phyloP scores from a whole-genome alignment of 2,113 vertebrate species.

The Prolemur simus region DNA sequence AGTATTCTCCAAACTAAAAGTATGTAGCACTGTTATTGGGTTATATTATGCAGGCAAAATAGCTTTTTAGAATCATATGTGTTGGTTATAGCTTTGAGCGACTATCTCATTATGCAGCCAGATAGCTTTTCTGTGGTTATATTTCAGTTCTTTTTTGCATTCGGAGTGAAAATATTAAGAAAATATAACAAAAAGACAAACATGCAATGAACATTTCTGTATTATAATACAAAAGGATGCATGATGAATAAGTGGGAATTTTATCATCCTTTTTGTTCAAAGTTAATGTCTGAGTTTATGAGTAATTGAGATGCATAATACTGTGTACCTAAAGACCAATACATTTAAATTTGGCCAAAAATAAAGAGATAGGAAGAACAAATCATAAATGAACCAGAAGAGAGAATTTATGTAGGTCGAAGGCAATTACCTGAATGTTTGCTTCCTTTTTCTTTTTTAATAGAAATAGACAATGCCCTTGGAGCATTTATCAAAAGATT shows the following conservation, averaged over 20 bases:
- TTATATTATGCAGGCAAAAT: not conserved
- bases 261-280: too few relatives aligned
- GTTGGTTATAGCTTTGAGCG: not conserved
- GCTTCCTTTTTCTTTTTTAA: not conserved
- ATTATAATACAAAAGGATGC: not conserved
- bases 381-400: too few relatives aligned
- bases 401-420: not conserved
- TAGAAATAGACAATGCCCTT: not conserved
- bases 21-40: not conserved
- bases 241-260: too few relatives aligned
- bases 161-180: not conserved
- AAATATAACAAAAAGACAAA: not conserved
- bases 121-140: not conserved
- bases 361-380: accelerated
- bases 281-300: not conserved
- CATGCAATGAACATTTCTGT: too few relatives aligned
- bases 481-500: not conserved
- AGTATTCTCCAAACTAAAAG: not conserved
- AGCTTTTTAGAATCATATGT: not conserved
- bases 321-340: not conserved
- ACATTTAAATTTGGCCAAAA: not conserved
- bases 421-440: not conserved
- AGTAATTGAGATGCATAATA: accelerated
- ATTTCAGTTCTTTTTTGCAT: not conserved
- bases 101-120: not conserved